Conservation (phyloP, 1,140 invertebrate species). For the Bombus turneri region DNA sequence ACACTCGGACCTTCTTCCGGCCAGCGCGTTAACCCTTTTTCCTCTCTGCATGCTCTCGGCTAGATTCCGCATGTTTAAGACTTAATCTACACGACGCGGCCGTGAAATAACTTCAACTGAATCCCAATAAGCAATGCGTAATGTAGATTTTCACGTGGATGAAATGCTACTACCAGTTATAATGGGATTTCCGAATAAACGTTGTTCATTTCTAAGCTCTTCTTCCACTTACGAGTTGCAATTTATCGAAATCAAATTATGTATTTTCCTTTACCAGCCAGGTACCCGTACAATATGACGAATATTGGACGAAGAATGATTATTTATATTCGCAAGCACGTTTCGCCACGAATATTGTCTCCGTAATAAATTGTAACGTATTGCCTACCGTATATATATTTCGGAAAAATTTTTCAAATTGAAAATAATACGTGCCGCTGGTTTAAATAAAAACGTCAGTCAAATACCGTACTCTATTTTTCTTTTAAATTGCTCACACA, state of each 20-base stretch:
- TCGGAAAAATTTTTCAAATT: neutral
- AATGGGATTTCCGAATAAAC: neutral
- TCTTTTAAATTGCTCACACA: conserved; percentile 8
- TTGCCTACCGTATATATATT: neutral
- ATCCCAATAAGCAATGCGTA: conserved; percentile 5
- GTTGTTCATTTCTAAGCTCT: too few species aligned
- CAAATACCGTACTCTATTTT: neutral
- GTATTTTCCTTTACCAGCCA: neutral
- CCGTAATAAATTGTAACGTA: neutral
- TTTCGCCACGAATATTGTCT: neutral
- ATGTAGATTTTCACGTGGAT: neutral
- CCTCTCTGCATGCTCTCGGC: conserved; percentile 10
- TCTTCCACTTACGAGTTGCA: too few species aligned
- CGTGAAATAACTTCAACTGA: conserved; percentile 5
- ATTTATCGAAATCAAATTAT: neutral
- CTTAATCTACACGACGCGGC: conserved; percentile 14
- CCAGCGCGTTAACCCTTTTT: conserved; percentile 41
- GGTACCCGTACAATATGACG: neutral
- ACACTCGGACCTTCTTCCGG: conserved; percentile 58
- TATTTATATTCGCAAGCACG: neutral
- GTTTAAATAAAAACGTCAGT: neutral
- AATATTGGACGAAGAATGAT: neutral
- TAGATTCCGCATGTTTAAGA: conserved; percentile 23
- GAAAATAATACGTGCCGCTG: neutral
- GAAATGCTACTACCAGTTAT: neutral